Conservation (phyloP, 2,888 invertebrate species). For the Drosophila parthenogenetica region DNA sequence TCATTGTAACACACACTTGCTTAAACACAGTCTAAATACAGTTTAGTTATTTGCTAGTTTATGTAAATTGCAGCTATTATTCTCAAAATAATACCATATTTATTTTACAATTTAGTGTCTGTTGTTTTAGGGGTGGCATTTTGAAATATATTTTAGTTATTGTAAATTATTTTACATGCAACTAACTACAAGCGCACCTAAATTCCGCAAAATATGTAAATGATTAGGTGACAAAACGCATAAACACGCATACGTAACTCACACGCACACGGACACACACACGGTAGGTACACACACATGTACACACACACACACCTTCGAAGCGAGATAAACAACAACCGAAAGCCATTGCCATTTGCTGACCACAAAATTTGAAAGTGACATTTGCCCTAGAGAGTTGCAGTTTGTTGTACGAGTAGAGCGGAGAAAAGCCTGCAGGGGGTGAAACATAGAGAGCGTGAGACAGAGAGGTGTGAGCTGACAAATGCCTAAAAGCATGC, state of each 20-base stretch:
- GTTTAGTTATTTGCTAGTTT: too few species aligned
- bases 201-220: constrained; percentile 61
- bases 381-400: constrained; percentile 23
- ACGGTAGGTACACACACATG: not conserved
- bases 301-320: constrained; percentile 5
- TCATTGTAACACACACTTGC: too few species aligned
- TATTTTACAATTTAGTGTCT: too few species aligned
- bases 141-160: not conserved
- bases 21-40: too few species aligned
- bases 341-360: constrained; percentile 48
- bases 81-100: not conserved
- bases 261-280: not conserved
- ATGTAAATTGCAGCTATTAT: too few species aligned
- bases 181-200: not conserved
- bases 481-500: constrained; percentile 63
- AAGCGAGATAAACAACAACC: constrained; percentile 19
- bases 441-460: not conserved
- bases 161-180: not conserved
- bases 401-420: not conserved
- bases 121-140: not conserved
- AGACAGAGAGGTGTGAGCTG: not conserved
- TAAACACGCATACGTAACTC: constrained; percentile 4
- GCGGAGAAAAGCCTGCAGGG: not conserved
- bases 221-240: constrained; percentile 66
- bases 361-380: constrained; percentile 63